Base-by-base conservation (phyloP, 1,140 invertebrate genomes). In the Pseudomyrmex dendroicus region DNA sequence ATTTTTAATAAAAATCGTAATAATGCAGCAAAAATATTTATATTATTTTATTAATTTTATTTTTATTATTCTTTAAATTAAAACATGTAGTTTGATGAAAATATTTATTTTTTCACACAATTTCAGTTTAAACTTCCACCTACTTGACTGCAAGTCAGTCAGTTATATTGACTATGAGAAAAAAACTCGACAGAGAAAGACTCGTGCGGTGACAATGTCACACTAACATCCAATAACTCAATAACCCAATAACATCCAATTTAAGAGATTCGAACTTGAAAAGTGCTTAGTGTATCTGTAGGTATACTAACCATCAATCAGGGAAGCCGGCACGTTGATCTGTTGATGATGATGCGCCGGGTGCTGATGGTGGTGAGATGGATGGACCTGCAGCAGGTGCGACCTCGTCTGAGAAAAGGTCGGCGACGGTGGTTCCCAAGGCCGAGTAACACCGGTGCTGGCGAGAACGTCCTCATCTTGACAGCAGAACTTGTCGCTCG, bases 381-480 rank as follows among this genome's bases (percentile, higher is more conserved):
- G 86, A 76, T 92, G 92, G 50, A 92, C 85, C 74, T 91, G 90
- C 25, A 93, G 74, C 15, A 90, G 76, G 56, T 93, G 92, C 25
- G 93, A 89, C 74, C 92, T 90, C 10, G 89, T 76, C 83, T 93
- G 93, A 12, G 89, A 90, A 83, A 91, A 91, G 50, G 93, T 91
- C 20, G 92, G 89, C 35, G 93, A 91, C 57, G 93, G 90, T 85
- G 93, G 93, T 84, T 94, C 94, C 94, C 94, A 94, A 63, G 94
- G 94, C 64, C 94, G 86, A 15, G 88, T 83, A 8, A 86, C 89
- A 4, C 87, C 87, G 9, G 87, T 84, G 62, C 82, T 86, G 35
- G 86, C 77, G 7, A 91, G 88, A 2, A 82, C 86, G 9, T 92
- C 91, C 50, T 93, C 92, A 44, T 93, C 90, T 63, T 91, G 90